Evolutionary conservation across 2,113 vertebrate species (phyloP), one percentile per base, ranked within the genome.

Genomic region (Percina caprodes): DNA sequence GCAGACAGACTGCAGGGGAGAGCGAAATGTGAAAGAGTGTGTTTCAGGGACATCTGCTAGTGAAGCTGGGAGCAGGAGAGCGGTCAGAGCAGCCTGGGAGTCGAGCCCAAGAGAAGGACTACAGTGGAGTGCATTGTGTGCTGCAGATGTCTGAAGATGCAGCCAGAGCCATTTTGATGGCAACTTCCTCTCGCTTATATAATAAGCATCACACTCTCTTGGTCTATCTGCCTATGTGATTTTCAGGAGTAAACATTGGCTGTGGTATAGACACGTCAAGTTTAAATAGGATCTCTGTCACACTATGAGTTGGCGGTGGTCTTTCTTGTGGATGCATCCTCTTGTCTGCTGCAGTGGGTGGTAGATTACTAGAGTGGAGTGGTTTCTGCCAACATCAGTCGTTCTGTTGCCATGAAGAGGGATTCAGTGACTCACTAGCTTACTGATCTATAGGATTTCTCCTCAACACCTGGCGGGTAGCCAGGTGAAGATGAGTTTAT

Each of bases 1-100:
- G 90, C 89, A 86, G 87, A 83, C 84, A 84, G 84, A 68, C 87
- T 86, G 88, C 68, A 78, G 76, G 69, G 84, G 84, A 85, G 84
- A 83, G 51, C 11, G 55, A 77, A 65, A 75, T 82, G 84, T 88
- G 86, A 86, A 83, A 78, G 88, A 54, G 80, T 18, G 63, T 54
- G 85, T 82, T 87, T 88, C 54, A 84, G 88, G 79, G 86, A 89
- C 90, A 91, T 90, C 87, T 94, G 92, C 87, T 84, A 55, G 74
- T 80, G 88, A 85, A 79, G 77, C 72, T 33, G 59, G 62, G 77
- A 88, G 70, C 79, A 79, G 62, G 71, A 87, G 75, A 82, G 77
- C 52, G 1, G 68, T 82, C 74, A 71, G 63, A 77, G 79, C 62
- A 7, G 67, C 75, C 72, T 85, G 79, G 21, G 84, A 82, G 71